Conservation (phyloP, 2,797 vertebrate genomes). For the Syncerus caffer region DNA sequence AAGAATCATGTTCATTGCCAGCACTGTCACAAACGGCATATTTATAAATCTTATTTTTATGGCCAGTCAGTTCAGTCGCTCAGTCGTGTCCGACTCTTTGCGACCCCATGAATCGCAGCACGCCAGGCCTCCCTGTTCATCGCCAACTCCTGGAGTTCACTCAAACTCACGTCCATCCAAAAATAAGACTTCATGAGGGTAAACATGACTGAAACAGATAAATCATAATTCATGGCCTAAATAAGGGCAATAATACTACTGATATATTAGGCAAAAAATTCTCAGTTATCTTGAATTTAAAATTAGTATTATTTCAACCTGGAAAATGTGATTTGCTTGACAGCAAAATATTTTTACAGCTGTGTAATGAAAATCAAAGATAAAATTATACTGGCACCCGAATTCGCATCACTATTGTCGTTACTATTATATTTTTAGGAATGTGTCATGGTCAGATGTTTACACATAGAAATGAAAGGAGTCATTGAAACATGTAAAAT, state of each 20-base stretch:
- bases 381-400: neutral
- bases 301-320: neutral
- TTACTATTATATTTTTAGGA: neutral
- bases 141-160: too few relatives aligned
- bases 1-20: neutral
- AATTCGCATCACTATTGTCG: neutral
- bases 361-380: neutral
- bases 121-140: too few relatives aligned
- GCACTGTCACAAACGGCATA: neutral
- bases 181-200: neutral
- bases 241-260: neutral
- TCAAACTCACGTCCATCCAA: neutral
- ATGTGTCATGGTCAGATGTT: neutral
- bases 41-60: neutral
- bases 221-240: neutral
- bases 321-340: neutral
- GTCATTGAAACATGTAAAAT: too few relatives aligned
- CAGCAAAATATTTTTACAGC: neutral
- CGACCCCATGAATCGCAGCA: too few relatives aligned
- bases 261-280: neutral
- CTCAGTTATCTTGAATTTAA: neutral
- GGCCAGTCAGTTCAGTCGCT: neutral
- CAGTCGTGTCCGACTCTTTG: too few relatives aligned
- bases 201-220: neutral
- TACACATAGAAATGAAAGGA: neutral